Base-by-base conservation (phyloP, 2,797 vertebrate genomes). In the Gallinago stenura region DNA sequence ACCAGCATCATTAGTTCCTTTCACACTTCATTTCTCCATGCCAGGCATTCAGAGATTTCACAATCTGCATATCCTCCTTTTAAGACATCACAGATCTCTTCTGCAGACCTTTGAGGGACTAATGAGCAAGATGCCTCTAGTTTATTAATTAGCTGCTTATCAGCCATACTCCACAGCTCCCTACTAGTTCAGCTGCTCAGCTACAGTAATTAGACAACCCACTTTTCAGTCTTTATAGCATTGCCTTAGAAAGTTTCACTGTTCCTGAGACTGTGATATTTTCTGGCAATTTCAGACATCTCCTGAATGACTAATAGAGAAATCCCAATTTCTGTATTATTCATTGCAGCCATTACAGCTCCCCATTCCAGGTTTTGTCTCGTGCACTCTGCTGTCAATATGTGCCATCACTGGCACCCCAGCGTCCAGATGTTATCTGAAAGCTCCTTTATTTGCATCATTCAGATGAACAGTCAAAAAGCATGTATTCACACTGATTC, bases 81-180 rank as follows among this genome's bases (percentile, higher is more conserved):
- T 75, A 88, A 95, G 95, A 81, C 39, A 76, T 68, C 58, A 68
- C 85, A 83, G 76, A 86, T 69, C 90, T 93, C 85, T 90, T 88
- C 93, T 60, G 64, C 82, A 95, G 93, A 85, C 82, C 90, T 93
- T 69, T 93, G 88, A 94, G 66, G 72, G 72, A 90, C 84, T 95
- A 96, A 95, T 0, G 0, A 95, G 91, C 90, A 93, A 88, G 88
- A 94, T 90, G 93, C 68, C 80, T 83, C 83, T 81, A 53, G 86
- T 83, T 94, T 83, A 95, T 90, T 97, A 95, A 97, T 97, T 81
- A 94, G 85, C 58, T 76, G 25, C 83, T 93, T 94, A 87, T 94
- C 83, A 81, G 80, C 76, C 1, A 0, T 71, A 65, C 28, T 83
- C 41, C 62, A 46, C 39, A 70, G 87, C 69, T 94, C 87, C 82